Conservation (phyloP, 2,888 invertebrate species). For the Dryomyza anilis region DNA sequence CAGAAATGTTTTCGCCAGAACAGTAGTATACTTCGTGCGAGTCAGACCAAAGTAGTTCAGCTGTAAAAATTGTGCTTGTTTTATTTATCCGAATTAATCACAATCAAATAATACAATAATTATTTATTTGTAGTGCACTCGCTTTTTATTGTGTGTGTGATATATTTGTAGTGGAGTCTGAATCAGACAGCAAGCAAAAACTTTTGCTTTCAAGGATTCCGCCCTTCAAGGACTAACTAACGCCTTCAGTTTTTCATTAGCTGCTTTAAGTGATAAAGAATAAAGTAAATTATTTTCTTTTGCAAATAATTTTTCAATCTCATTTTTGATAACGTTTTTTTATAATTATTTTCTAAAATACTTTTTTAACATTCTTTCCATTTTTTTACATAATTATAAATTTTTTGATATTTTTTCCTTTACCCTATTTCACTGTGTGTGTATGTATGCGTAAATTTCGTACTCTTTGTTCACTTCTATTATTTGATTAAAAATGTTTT, state of each 20-base stretch:
- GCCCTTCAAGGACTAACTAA: too few relatives aligned
- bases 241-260: slow-evolving; percentile 12
- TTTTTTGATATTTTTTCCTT: background rate
- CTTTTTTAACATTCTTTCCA: background rate
- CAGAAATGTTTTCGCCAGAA: too few relatives aligned
- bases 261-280: slow-evolving; percentile 1
- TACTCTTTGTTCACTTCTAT: background rate
- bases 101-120: background rate
- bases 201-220: too few relatives aligned
- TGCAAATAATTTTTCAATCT: background rate
- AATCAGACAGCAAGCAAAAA: background rate
- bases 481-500: background rate
- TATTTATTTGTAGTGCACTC: slow-evolving; percentile 15
- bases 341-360: background rate
- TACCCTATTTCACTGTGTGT: background rate
- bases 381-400: background rate
- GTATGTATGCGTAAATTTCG: slow-evolving; percentile 20
- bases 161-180: background rate
- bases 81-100: background rate
- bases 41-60: background rate
- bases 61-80: background rate
- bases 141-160: background rate
- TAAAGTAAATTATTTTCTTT: slow-evolving; percentile 17
- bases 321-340: background rate
- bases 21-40: slow-evolving; percentile 16